Base-by-base conservation (phyloP, 2,888 invertebrate genomes). In the Mamestra brassicae region DNA sequence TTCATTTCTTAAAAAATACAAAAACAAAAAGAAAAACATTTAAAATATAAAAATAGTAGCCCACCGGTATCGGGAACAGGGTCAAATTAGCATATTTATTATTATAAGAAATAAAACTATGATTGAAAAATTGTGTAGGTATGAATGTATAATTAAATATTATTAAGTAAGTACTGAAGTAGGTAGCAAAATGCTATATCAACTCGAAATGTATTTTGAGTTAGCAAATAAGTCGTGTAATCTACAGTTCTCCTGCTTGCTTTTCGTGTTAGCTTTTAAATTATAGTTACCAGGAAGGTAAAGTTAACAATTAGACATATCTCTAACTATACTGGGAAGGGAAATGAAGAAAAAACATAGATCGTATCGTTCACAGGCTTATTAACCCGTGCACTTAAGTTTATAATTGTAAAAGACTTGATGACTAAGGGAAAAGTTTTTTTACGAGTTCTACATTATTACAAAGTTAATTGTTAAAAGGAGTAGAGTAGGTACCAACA, bases 221-320 rank as follows among this genome's bases (percentile, higher is more conserved):
- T 26, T 26, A 26, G 26, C 7, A 58, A 4, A 13, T 36, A 36
- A 36, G 7, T 7, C 36, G 36, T 15, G 26, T 55, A 55, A 67
- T 67, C 10, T 26, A 11, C 11, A 67, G 54, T 34, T 67, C 42
- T 26, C 15, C 11, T 13, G 7, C 17, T 52, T 45, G 58, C 1
- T 8, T 38, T 54, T 38, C 45, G 2, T 45, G 52, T 70, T 36
- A 17, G 17, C 8, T 57, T 15, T 13, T 52, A 45, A 52, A 58
- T 42, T 42, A 58, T 42, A 58, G 10, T 38, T 60, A 26, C 36
- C 58, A 13, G 17, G 42, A 36, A 52, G 17, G n/a, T 13, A 54
- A 34, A 13, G 55, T 61, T 17, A 79, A 79, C 61, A 62, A 72
- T 78, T 45, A 78, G 34, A 11, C 38, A 57, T 36, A 36, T 76